phyloP scores from a whole-genome alignment of 2,888 invertebrate species.

The Coleophora deauratella region DNA sequence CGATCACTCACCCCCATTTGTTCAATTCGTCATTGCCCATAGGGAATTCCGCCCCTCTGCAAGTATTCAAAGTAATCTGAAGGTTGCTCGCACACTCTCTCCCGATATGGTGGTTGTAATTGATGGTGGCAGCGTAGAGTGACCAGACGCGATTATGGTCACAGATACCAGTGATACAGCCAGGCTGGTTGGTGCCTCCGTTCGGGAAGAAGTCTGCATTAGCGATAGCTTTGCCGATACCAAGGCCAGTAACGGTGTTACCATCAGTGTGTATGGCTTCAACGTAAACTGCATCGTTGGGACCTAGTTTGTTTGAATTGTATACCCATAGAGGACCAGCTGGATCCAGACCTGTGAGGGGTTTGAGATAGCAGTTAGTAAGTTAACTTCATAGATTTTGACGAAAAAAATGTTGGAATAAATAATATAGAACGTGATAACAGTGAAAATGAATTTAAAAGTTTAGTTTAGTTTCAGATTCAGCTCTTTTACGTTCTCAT shows the following conservation, averaged over 20 bases:
- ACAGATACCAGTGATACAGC: slow-evolving; percentile 25
- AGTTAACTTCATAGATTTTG: too few species aligned
- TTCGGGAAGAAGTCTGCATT: slow-evolving; percentile 72
- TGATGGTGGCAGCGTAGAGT: slow-evolving; percentile 30
- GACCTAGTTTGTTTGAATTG: slow-evolving; percentile 17
- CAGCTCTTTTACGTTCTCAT: too few species aligned
- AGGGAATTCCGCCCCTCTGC: slow-evolving; percentile 20
- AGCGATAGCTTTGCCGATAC: slow-evolving; percentile 48
- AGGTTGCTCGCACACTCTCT: slow-evolving; percentile 18
- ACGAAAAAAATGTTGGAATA: too few species aligned
- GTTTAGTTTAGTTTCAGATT: too few species aligned
- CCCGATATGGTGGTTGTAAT: slow-evolving; percentile 25
- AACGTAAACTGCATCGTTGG: slow-evolving; percentile 35
- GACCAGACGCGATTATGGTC: slow-evolving; percentile 33
- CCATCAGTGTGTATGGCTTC: slow-evolving; percentile 45
- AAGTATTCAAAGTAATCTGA: slow-evolving; percentile 23
- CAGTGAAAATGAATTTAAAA: too few species aligned
- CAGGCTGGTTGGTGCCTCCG: slow-evolving; percentile 42
- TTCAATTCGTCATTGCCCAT: slow-evolving; percentile 32
- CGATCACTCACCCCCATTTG: slow-evolving; percentile 22
- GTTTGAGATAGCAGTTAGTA: too few species aligned
- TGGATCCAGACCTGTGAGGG: slow-evolving; percentile 33
- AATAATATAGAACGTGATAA: too few species aligned
- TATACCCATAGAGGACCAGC: slow-evolving; percentile 29
- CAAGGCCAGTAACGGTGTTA: slow-evolving; percentile 45